phyloP scores from a whole-genome alignment of 2,113 vertebrate genomes.

The Vombatus ursinus region DNA sequence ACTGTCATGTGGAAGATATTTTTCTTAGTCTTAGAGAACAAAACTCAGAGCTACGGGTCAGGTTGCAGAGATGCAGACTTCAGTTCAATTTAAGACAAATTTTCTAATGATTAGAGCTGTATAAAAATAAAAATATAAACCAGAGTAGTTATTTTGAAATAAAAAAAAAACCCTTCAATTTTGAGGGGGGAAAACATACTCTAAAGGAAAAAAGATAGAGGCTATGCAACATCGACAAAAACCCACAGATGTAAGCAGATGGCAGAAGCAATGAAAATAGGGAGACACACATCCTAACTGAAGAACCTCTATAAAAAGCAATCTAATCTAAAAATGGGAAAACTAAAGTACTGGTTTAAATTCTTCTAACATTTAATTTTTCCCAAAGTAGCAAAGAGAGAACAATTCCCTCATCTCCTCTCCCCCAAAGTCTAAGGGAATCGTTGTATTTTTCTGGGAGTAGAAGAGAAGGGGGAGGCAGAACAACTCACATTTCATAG shows the following conservation, averaged over 20 bases:
- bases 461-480: not conserved
- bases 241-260: not conserved
- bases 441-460: not conserved
- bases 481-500: not conserved
- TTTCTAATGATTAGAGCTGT: not conserved
- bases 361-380: not conserved
- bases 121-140: conserved; percentile 20
- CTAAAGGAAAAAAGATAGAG: not conserved
- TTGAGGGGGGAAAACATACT: not conserved
- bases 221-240: not conserved
- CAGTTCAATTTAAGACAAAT: not conserved
- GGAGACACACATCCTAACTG: not conserved
- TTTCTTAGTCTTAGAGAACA: not conserved
- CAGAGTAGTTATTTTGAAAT: conserved; percentile 13
- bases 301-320: conserved; percentile 24
- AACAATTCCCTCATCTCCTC: not conserved
- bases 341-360: conserved; percentile 22
- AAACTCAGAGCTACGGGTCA: not conserved
- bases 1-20: not conserved
- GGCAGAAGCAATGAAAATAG: not conserved
- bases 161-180: not conserved
- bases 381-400: not conserved
- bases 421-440: not conserved
- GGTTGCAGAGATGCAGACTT: not conserved
- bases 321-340: conserved; percentile 17